Conservation (phyloP, 2,113 vertebrate genomes). For the Pongo abelii region DNA sequence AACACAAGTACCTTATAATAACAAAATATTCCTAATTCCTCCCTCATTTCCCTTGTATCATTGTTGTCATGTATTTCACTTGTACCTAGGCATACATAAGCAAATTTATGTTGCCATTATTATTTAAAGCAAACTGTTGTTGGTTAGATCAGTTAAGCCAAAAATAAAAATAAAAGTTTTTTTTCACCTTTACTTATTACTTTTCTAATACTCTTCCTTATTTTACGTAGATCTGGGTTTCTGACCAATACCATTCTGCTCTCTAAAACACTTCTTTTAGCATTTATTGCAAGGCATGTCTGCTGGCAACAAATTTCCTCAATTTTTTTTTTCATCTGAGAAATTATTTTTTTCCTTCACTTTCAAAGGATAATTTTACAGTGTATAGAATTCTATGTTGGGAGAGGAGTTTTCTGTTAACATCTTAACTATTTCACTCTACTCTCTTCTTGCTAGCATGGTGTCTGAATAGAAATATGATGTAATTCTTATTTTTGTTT, state of each 20-base stretch:
- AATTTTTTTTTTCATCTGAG: not conserved
- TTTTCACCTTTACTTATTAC: not conserved
- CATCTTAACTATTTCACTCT: not conserved
- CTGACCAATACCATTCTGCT: not conserved
- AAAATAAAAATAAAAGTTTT: not conserved
- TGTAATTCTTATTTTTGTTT: not conserved
- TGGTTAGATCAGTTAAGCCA: not conserved
- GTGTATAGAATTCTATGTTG: not conserved
- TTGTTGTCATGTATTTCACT: not conserved
- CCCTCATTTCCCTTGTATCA: not conserved
- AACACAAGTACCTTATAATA: not conserved
- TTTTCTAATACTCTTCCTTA: not conserved
- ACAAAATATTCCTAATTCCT: not conserved
- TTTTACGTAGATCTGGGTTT: not conserved
- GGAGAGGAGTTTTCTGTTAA: not conserved
- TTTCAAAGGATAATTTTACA: not conserved
- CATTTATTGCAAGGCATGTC: not conserved
- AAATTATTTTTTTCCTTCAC: not conserved
- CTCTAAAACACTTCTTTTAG: not conserved
- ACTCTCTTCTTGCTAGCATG: not conserved
- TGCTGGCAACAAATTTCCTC: not conserved
- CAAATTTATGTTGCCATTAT: not conserved
- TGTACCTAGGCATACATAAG: not conserved
- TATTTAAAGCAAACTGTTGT: not conserved
- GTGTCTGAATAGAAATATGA: not conserved